Evolutionary conservation across 2,113 vertebrate species (phyloP), one percentile per base, ranked within the genome.

Genomic region (Columba livia): DNA sequence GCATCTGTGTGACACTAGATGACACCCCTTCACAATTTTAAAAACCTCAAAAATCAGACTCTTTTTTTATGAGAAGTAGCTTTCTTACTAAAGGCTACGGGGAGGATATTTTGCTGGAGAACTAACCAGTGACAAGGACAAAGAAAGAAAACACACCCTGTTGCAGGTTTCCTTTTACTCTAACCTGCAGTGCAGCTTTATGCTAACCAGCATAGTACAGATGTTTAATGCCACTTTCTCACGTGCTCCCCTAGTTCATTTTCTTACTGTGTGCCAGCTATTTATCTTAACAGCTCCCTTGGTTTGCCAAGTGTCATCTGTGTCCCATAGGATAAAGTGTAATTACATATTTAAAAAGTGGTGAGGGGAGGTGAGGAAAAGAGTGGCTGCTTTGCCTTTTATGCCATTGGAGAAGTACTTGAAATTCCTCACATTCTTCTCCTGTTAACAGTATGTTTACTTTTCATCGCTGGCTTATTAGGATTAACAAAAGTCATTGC

Each of bases 351-450:
- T 97, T 93, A 58, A 93, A 81, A 97, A 96, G 91, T 38, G 44
- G 78, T 90, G 90, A 93, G 58, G 80, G 48, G 78, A 95, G 89
- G 70, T 72, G 64, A 58, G 65, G 88, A 78, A 84, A 94, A 98
- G 70, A 97, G 95, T 94, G 94, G 61, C 93, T 89, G 93, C 88
- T 97, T 93, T 93, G 98, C 96, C 96, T 98, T 98, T 95, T 94
- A 97, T 93, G 97, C 97, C 96, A 96, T 98, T 98, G 98, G 97
- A 97, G 97, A 98, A 99, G 98, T 98, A 98, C 98, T 99, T 98
- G 98, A 98, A 98, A 99, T 99, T 99, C 98, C 97, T 98, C 97
- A 97, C 98, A 98, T 99, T 98, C 98, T 98, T 98, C 97, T 96
- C 94, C 95, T 92, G 97, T 98, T 98, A 98, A 98, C 98, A 98